Base-by-base conservation (phyloP, 2,113 vertebrate species). In the Syngnathus scovelli region DNA sequence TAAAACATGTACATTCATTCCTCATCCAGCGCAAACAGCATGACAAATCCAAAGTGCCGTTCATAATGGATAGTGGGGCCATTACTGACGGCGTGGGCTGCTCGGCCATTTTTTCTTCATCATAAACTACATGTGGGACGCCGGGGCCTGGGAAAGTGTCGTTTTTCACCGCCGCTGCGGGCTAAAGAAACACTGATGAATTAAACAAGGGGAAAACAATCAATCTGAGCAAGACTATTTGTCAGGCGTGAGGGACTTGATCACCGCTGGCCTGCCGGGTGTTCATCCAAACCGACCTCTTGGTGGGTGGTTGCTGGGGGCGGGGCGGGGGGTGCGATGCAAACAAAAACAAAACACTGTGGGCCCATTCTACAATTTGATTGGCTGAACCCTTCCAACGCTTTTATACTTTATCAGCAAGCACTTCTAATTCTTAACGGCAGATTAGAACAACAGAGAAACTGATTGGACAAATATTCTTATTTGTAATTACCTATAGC, bases 141-240 rank as follows among this genome's bases (percentile, higher is more conserved):
- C 72, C 66, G 66, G 61, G 12, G 75, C 62, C 75, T 74, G 59
- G 61, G 61, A 78, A 75, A 54, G 18, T 64, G 67, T 80, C 76
- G 75, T 85, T 82, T 81, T 77, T 84, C 79, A 80, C 82, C 71
- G 74, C 71, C 67, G 54, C 72, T 80, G 67, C 62, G 43, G 66
- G 77, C 83, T 79, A 72, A 78, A 75, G 69, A 82, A 86, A 86
- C 83, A 78, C 76, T 81, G 85, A 84, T 82, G 84, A 86, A 87
- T 89, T 87, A 83, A 89, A 87, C 86, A 88, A 82, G 74, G 83
- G 84, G 68, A 85, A 86, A 81, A 63, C 84, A 86, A 87, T 87
- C 85, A 84, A 80, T 88, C 89, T 81, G 78, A 84, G 85, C 55
- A 70, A 87, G 78, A 56, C 67, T 62, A 85, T 85, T 81, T 88